These are phyloP conservation scores for Dallia pectoralis DNA, from an alignment of 2,797 vertebrate species.

Conservation along the genomic window DNA sequence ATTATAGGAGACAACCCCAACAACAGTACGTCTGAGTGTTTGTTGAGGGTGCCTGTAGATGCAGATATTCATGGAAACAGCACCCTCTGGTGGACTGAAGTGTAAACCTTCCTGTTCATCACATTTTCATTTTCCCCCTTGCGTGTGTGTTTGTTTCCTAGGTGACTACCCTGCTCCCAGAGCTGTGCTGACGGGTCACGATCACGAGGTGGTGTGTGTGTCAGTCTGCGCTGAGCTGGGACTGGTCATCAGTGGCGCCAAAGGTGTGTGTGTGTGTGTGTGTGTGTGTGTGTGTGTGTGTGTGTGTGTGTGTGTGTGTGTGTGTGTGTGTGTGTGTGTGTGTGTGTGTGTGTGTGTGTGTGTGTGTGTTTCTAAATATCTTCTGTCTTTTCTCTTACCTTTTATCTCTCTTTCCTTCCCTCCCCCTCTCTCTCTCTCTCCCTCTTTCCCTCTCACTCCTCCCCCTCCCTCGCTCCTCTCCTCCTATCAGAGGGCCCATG, in stretches of 20 bases:
- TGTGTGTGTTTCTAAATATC: neutral
- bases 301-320: neutral
- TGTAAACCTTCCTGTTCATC: neutral
- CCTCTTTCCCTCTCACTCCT: neutral
- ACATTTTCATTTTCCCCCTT: neutral
- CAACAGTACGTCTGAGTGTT: slow-evolving; percentile 84
- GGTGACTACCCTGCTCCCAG: slow-evolving; percentile 93
- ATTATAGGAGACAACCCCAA: slow-evolving; percentile 99
- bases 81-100: neutral
- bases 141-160: slow-evolving; percentile 40
- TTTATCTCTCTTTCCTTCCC: neutral
- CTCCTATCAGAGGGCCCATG: slow-evolving; percentile 88
- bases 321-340: slow-evolving; percentile 64
- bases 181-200: slow-evolving; percentile 90
- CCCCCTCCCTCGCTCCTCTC: neutral
- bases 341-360: slow-evolving; percentile 7
- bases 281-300: neutral
- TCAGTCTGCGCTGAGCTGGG: slow-evolving; percentile 96
- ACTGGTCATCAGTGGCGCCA: slow-evolving; percentile 93
- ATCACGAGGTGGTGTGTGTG: slow-evolving; percentile 94
- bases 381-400: neutral
- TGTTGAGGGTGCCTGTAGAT: neutral
- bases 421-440: neutral
- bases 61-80: no score
- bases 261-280: slow-evolving; percentile 78